Evolutionary conservation across 2,888 invertebrate species (phyloP), one percentile per base, ranked within the genome.

Genomic region (Tethea ocularis): DNA sequence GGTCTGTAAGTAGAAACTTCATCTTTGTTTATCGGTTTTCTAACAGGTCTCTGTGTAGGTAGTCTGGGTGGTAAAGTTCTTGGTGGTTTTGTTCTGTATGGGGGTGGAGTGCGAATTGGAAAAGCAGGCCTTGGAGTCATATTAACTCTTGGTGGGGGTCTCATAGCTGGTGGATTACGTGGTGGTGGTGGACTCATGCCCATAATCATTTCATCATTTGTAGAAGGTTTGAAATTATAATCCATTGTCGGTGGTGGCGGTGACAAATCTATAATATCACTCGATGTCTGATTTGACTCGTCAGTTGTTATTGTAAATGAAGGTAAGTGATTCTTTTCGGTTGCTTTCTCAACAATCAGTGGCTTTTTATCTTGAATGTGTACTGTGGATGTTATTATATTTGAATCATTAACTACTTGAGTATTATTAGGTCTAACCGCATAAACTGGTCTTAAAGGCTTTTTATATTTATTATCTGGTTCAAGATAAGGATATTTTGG

Each of bases 111-210:
- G 71, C 89, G 82, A 4, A 78, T 62, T n/a, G 88, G 84, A 36
- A 83, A 6, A n/a, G 7, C 60, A 52, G 92, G 90, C 64, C 87
- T 80, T 52, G 87, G 76, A 58, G 88, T 88, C 6, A 82, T 67
- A 22, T 86, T 75, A 17, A 75, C 70, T 64, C 88, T 84, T 1
- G 83, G 72, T 53, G 87, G 87, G 13, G 72, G 67, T 68, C 86
- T 84, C 17, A 78, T 80, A 33, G 81, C 74, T 26, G 87, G 69
- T 26, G 85, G 81, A 1, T 81, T 84, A 61, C 84, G 82, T 22
- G 89, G 88, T 58, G 94, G 94, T 15, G 94, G 94, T 51, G 94
- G 94, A 73, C 89, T 93, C 88, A 94, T 92, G 0, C 94, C 94
- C 91, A 94, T 91, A n/a, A 94, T 93, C 77, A 84, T 86, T 61